A percentile compares a stretch with the other conserved stretches of the same genome.
Conservation (phyloP, 2,888 invertebrate genomes). For the Diplazon laetatorius region DNA sequence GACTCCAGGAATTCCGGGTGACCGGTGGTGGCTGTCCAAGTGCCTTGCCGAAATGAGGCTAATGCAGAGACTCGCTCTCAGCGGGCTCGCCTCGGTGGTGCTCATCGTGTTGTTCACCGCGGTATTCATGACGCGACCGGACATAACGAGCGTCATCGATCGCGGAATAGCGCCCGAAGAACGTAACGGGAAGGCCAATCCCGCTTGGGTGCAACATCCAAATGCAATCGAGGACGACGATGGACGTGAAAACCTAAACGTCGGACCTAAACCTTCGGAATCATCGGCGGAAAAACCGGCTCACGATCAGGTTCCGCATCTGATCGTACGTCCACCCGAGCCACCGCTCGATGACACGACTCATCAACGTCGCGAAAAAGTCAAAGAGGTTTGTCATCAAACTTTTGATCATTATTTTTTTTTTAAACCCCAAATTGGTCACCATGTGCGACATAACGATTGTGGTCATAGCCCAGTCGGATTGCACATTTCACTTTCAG, state of each 20-base stretch:
- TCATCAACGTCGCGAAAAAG: slow-evolving; percentile 79
- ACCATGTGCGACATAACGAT: no score
- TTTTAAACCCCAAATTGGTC: no score
- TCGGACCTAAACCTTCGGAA: slow-evolving; percentile 67
- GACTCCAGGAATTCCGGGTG: slow-evolving; percentile 71
- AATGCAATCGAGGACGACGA: slow-evolving; percentile 76
- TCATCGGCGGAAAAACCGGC: slow-evolving; percentile 70
- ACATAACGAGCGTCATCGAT: slow-evolving; percentile 76
- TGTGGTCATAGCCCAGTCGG: no score
- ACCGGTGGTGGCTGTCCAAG: slow-evolving; percentile 71
- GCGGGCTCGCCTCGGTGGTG: slow-evolving; percentile 80
- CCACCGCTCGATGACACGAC: slow-evolving; percentile 79
- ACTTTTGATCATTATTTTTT: slow-evolving; percentile 21
- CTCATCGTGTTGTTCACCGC: slow-evolving; percentile 79
- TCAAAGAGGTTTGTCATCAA: slow-evolving; percentile 80
- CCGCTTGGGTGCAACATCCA: slow-evolving; percentile 78
- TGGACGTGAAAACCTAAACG: slow-evolving; percentile 62
- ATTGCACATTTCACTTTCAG: no score
- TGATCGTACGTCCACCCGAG: slow-evolving; percentile 75
- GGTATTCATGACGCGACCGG: slow-evolving; percentile 78
- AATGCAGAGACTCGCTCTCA: slow-evolving; percentile 80
- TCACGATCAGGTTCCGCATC: slow-evolving; percentile 68
- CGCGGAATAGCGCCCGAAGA: slow-evolving; percentile 78
- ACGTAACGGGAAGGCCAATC: slow-evolving; percentile 75
- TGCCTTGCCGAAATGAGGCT: slow-evolving; percentile 77